Base-by-base conservation (phyloP, 2,113 vertebrate species). In the Tragelaphus scriptus region DNA sequence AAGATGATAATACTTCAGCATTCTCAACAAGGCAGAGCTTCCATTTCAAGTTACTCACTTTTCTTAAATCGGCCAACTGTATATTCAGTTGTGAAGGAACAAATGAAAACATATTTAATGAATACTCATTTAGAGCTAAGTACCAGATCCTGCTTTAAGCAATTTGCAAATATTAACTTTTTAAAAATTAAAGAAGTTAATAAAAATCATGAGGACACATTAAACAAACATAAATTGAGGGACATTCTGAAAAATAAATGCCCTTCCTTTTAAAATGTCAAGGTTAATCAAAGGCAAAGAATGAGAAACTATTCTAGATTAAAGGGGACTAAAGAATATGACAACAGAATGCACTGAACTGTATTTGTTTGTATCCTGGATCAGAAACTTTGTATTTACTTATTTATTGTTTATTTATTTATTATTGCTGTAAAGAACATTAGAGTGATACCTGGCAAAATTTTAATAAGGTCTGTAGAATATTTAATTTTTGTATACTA, bases 101-200 rank as follows among this genome's bases (percentile, higher is more conserved):
- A 9, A 25, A 91, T 80, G 10, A 75, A 92, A 88, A 56, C 14
- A 4, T 23, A 25, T 90, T 88, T 82, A 79, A 55, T 59, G 91
- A 89, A 65, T 91, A 61, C 53, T 81, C 47, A 90, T 36, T 47
- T 13, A 95, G 36, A 49, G 65, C 44, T 59, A 51, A 32, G 61
- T 47, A 10, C 7, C 59, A 47, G 10, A 12, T 6, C 7, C 10
- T 47, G 36, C 80, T 93, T 88, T 25, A 75, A 68, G 82, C 63
- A 77, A 82, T 68, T 89, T 79, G 53, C 44, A 96, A 90, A 55
- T 92, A 90, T 68, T 87, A 90, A 89, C 59, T 68, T 68, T 88
- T 93, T 85, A 81, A 85, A 93, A 96, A 89, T 75, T 92, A 86
- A 92, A 90, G 85, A 94, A 87, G 85, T 10, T 77, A 53, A 59